Evolutionary conservation across 1,140 invertebrate species (phyloP).

Genomic region (Drosophila malerkotliana): DNA sequence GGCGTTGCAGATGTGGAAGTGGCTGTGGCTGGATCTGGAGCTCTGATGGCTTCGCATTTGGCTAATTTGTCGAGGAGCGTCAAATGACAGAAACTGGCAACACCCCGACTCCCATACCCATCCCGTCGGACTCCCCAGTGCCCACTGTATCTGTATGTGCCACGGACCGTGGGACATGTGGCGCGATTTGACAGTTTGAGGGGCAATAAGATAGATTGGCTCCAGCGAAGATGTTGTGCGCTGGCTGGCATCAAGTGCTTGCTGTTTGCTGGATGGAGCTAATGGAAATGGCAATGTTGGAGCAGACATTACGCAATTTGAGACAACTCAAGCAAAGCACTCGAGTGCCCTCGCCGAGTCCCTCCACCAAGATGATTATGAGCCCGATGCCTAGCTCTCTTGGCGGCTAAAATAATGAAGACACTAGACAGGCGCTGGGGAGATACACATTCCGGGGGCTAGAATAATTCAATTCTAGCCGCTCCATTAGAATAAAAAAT

Average conservation of each 20-base stretch:
- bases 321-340: conserved; percentile 71
- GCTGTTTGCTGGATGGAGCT: conserved; percentile 26
- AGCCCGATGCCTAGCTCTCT: conserved; percentile 18
- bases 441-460: neutral
- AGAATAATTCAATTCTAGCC: too few species aligned
- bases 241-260: conserved; percentile 2
- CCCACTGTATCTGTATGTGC: neutral
- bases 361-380: conserved; percentile 26
- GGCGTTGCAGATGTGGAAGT: conserved; percentile 33
- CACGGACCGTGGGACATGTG: conserved; percentile 51
- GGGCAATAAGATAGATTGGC: conserved; percentile 74
- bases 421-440: conserved; percentile 17
- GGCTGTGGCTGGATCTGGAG: conserved; percentile 38
- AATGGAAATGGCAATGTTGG: conserved; percentile 38
- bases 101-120: neutral
- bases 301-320: conserved; percentile 75
- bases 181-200: conserved; percentile 69
- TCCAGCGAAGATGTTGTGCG: conserved; percentile 31
- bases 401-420: conserved; percentile 55
- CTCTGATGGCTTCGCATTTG: conserved; percentile 56
- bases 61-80: conserved; percentile 72
- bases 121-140: conserved; percentile 1
- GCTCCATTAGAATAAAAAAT: too few species aligned
- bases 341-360: conserved; percentile 31
- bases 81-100: conserved; percentile 64